Evolutionary conservation across 1,140 invertebrate genomes (phyloP), one percentile per base, ranked within the genome.

Genomic region (Caenorhabditis briggsae): DNA sequence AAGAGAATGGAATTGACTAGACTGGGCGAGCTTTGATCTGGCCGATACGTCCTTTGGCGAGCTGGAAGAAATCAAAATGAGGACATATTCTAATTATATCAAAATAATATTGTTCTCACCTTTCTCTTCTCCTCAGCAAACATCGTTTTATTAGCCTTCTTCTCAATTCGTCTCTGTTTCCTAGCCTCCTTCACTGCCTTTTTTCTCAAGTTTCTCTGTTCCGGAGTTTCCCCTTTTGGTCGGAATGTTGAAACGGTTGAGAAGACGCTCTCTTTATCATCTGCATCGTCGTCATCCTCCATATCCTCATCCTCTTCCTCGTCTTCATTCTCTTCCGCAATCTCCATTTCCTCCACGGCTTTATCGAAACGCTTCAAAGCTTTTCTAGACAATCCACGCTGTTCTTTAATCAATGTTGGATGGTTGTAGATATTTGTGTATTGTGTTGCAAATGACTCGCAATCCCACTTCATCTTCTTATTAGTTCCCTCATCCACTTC

Each of bases 151-250:
- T 97, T 97, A 0, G 95, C 94, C 92, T 98, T 98, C 92, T 95
- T 96, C 92, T 98, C 96, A 85, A 95, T 91, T 92, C 96, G 94
- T 90, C 97, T 94, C 91, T 96, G 95, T 25, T 94, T 94, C 93
- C 96, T 95, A 91, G 96, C 96, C 88, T 96, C 95, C 93, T 96
- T 97, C 0, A 98, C 93, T 16, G 95, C 93, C 53, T 95, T 94
- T 93, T 98, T 98, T 59, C 97, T 94, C 89, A 95, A 94, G 89
- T 93, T 95, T 91, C 95, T 95, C 89, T 97, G 96, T 89, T 97
- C 96, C 0, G 94, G 90, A 0, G 95, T 95, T 94, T 99, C 97
- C 89, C 95, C 94, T 93, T 95, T 96, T 0, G 95, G 94, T 89
- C 96, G 94, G 55, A 88, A 83, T 23, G 56, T 59, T 9, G 82